Evolutionary conservation across 2,888 invertebrate species (phyloP), one percentile per base, ranked within the genome.

Genomic region (Acanthococcus lagerstroemiae): DNA sequence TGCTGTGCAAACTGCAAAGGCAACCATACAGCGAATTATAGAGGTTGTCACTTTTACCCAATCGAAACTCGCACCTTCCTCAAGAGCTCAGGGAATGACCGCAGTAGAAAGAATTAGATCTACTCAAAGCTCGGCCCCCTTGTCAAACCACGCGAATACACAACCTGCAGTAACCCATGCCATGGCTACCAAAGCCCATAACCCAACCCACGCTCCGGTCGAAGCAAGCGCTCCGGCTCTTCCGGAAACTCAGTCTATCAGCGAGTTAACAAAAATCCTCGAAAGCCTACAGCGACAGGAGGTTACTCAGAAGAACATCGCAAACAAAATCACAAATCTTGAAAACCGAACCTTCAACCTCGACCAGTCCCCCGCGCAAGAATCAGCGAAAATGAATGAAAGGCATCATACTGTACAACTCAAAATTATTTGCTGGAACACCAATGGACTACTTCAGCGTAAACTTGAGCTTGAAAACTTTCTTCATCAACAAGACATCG

Each of bases 361-460:
- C 48, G 19, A 6, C 48, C 17, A 48, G 48, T 17, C 48, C 48
- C 15, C 48, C 48, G 48, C 48, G 48, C 15, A 48, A 48, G 19
- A 12, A 9, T 48, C 48, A 19, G 9, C 15, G 19, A 48, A 48
- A 48, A 48, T 48, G 48, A 48, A 48, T 17, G n/a, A 12, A 6
- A 48, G 6, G 6, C 6, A 48, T 30, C 37, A 30, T 30, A 6
- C 37, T 15, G 37, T 30, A 7, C 15, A 12, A 48, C 15, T 48
- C 17, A 48, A 48, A 19, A 55, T 65, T 55, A 26, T 65, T 15
- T 45, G 45, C 27, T 65, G 65, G 65, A 65, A 65, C 30, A 46
- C 65, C 30, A 65, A 65, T 24, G 65, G 65, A 26, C n/a, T 65
- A 21, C 44, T 26, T 26, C 44, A 19, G 22, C 25, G 54, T 6